These are phyloP conservation scores for Musca domestica DNA, from an alignment of 1,140 invertebrate species.

Conservation along the genomic window DNA sequence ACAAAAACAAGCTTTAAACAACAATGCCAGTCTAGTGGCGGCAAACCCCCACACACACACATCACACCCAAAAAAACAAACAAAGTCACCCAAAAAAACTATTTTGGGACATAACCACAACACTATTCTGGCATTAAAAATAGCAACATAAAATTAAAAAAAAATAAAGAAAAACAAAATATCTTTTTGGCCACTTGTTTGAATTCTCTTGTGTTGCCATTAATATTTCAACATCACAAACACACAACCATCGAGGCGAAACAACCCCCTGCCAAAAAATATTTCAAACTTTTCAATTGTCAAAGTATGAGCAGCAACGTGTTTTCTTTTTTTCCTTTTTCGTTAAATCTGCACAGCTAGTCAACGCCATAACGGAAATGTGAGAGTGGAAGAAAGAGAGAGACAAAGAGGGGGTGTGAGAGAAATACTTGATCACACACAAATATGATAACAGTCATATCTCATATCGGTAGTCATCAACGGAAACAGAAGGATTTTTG, in stretches of 20 bases:
- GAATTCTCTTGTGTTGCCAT: neutral
- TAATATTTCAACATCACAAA: neutral
- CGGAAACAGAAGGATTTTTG: no score
- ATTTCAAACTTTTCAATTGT: neutral
- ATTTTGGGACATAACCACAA: neutral
- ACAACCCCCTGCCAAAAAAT: neutral
- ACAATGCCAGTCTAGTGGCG: neutral
- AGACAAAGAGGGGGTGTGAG: no score
- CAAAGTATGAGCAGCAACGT: neutral
- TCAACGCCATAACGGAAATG: neutral
- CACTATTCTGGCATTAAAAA: neutral
- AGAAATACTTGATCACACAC: no score
- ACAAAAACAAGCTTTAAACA: neutral
- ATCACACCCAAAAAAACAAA: neutral
- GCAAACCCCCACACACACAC: no score
- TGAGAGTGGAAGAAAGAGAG: neutral
- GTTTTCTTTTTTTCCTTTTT: neutral
- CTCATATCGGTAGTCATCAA: no score
- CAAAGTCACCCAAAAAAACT: neutral
- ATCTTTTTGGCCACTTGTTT: constrained; percentile 7
- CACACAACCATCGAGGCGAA: neutral
- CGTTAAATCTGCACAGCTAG: neutral
- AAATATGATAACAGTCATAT: no score
- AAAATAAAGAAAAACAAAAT: neutral
- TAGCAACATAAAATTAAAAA: neutral